phyloP scores from a whole-genome alignment of 2,113 vertebrate species.

The Pseudolaguvia tuberculata region DNA sequence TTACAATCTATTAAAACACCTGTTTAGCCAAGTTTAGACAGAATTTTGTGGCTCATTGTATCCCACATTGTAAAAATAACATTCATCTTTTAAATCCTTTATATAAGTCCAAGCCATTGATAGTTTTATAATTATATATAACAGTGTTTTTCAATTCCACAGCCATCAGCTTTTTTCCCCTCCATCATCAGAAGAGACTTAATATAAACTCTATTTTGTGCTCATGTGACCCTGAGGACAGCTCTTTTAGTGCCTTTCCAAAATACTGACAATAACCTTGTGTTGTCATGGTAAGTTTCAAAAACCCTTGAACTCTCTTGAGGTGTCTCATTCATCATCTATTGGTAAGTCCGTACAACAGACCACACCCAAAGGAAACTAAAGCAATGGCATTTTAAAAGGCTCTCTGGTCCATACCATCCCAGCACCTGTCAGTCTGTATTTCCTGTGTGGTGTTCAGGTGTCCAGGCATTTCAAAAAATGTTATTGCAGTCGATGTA shows the following conservation, averaged over 20 bases:
- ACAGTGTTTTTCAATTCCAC: neutral
- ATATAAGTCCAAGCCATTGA: neutral
- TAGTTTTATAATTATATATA: neutral
- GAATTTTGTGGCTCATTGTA: too few species aligned
- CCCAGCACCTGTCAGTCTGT: neutral
- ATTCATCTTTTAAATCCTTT: neutral
- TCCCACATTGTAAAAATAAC: too few species aligned
- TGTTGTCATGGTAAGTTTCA: conserved; percentile 29
- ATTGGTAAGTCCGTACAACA: conserved; percentile 3
- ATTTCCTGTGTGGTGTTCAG: conserved; percentile 6
- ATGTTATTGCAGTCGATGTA: neutral
- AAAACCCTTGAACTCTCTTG: neutral
- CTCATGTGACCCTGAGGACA: conserved; percentile 4
- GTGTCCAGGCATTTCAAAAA: neutral
- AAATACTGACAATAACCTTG: conserved; percentile 21
- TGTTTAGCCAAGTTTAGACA: too few species aligned
- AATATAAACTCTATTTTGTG: neutral
- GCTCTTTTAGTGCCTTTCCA: conserved; percentile 7
- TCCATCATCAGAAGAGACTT: neutral
- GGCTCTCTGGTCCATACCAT: neutral
- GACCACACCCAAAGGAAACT: conserved; percentile 12
- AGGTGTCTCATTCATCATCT: conserved; percentile 27
- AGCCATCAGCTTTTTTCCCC: neutral
- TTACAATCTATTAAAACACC: too few species aligned
- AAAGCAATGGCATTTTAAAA: neutral